Conservation (phyloP, 2,113 vertebrate species). For the Oceanodroma tethys region DNA sequence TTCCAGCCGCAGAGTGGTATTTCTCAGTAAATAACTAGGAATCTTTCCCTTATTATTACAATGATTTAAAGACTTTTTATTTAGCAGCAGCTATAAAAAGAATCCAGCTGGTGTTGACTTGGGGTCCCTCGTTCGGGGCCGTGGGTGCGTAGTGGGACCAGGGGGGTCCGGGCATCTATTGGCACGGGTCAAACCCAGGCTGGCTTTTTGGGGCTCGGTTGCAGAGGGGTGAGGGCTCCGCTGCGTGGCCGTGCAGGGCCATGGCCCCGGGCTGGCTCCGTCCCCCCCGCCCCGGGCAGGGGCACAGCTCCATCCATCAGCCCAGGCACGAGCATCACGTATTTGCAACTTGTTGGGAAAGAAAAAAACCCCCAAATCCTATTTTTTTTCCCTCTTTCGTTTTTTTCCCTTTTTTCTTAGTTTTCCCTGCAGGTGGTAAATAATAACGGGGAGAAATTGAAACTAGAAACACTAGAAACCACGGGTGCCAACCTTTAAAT, state of each 20-base stretch:
- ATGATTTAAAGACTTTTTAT: background rate
- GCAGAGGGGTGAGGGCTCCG: background rate
- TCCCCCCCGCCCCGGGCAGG: background rate
- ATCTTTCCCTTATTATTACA: background rate
- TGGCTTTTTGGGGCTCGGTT: background rate
- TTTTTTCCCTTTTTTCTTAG: background rate
- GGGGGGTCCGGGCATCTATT: accelerated
- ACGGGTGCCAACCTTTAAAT: constrained; percentile 1
- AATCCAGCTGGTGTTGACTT: background rate
- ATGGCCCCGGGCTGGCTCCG: background rate
- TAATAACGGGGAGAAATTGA: background rate
- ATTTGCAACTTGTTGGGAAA: background rate
- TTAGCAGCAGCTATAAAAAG: background rate
- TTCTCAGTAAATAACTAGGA: background rate
- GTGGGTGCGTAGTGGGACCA: accelerated
- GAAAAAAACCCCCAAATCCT: background rate
- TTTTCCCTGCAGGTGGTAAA: background rate
- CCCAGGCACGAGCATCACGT: background rate
- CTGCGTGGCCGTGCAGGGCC: background rate
- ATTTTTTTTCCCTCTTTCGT: accelerated
- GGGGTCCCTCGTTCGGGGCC: accelerated
- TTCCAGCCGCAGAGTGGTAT: background rate
- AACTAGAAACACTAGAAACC: background rate
- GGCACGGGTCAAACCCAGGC: background rate
- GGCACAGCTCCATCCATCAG: background rate